Evolutionary conservation across 2,797 vertebrate species (phyloP), one percentile per base, ranked within the genome.

Genomic region (Capromys pilorides): DNA sequence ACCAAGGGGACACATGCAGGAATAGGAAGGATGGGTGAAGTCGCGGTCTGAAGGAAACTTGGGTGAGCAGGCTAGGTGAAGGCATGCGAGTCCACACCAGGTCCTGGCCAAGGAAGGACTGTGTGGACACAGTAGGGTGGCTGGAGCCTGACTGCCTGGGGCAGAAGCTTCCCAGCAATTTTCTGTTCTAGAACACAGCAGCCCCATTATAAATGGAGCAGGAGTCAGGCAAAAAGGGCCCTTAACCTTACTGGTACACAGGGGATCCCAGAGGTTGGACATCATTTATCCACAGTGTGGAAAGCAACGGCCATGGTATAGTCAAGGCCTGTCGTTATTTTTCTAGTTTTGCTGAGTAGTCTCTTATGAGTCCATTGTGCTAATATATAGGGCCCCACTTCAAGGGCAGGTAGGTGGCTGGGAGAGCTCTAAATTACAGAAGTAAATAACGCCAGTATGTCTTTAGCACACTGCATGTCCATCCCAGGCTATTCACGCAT

Each of bases 241-340:
- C 96, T 96, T 96, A 94, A 96, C 96, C 84, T 97, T 97, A 92
- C 82, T 94, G 88, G 73, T 83, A 83, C 28, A 5, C 85, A 81
- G 84, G 97, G 90, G 90, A 87, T 93, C 94, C 88, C 94, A 33
- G 78, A 91, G 95, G 95, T 86, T 96, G 94, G 69, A 94, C 93
- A 94, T 97, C 97, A 97, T 97, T 98, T 97, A 97, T 96, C 94
- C 51, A 62, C 16, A 92, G 86, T 87, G 22, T 67, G 95, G 61
- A 89, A 90, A 92, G 89, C 86, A 97, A 97, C 96, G 57, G 73
- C 77, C 89, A 96, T 86, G 88, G 90, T 21, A 92, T 90, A 75
- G 92, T 82, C 96, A 94, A 95, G 75, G 31, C 33, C 67, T 22
- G 6, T 95, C 96, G 95, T 88, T 92, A 66, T 88, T 97, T 96